phyloP scores from a whole-genome alignment of 2,888 invertebrate species.

The Coelopa pilipes region DNA sequence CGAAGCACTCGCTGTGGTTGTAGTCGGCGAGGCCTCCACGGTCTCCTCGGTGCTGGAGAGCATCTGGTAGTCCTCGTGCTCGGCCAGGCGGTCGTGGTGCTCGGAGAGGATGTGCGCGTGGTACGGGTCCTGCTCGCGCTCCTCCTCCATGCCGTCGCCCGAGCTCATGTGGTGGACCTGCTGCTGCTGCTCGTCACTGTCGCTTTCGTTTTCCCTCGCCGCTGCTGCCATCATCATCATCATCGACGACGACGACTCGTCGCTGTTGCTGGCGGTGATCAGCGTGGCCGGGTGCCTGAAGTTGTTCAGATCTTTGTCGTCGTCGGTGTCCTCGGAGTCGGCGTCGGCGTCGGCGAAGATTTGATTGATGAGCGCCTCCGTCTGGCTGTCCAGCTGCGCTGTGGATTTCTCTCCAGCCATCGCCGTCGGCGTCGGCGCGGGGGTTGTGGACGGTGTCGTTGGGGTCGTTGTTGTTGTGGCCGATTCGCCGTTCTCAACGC shows the following conservation, averaged over 20 bases:
- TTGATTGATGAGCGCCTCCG: constrained; percentile 55
- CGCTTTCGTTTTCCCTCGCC: constrained; percentile 39
- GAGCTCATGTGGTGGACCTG: neutral
- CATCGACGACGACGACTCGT: constrained; percentile 46
- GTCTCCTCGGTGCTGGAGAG: constrained; percentile 56
- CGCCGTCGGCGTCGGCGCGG: neutral
- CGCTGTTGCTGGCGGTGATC: constrained; percentile 60
- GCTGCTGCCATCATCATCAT: constrained; percentile 40
- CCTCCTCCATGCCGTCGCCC: constrained; percentile 33
- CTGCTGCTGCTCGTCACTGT: constrained; percentile 33
- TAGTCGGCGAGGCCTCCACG: constrained; percentile 36
- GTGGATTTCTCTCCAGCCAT: constrained; percentile 41
- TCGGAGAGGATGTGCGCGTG: constrained; percentile 63
- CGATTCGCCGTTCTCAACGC: neutral
- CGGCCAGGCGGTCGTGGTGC: constrained; percentile 62
- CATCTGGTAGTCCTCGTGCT: constrained; percentile 63
- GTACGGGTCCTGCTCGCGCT: constrained; percentile 60
- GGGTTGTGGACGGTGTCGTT: constrained; percentile 1
- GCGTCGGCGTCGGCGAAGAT: constrained; percentile 57
- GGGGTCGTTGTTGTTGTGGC: constrained; percentile 4
- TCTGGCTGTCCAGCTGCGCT: constrained; percentile 46
- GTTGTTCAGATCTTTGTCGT: constrained; percentile 61
- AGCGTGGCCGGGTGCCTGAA: constrained; percentile 62
- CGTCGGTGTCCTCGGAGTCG: constrained; percentile 58
- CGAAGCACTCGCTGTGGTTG: constrained; percentile 36